Evolutionary conservation across 2,888 invertebrate species (phyloP).

Genomic region (Netelia inedita): DNA sequence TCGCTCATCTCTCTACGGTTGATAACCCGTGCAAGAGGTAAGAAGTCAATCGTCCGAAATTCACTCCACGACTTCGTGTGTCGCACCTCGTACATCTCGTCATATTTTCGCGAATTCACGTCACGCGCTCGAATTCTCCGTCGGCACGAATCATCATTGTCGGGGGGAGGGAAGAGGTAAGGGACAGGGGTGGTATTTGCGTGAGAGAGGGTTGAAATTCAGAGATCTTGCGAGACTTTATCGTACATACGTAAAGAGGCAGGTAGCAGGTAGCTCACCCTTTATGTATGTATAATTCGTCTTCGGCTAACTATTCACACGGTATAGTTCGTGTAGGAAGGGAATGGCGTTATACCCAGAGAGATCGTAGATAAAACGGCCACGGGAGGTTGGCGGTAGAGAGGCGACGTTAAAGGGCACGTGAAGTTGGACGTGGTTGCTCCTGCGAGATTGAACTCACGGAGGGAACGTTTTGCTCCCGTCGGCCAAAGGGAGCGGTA

Average conservation of each 20-base stretch:
- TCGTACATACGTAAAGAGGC: conserved; percentile 17
- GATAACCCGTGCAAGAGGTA: conserved; percentile 9
- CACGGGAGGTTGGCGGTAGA: conserved; percentile 3
- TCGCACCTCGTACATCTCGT: conserved; percentile 45
- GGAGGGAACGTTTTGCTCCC: conserved; percentile 48
- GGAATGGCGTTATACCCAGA: conserved; percentile 7
- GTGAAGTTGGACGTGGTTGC: conserved; percentile 35
- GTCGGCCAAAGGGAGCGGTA: conserved; percentile 50
- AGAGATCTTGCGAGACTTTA: conserved; percentile 12
- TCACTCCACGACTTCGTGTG: conserved; percentile 48
- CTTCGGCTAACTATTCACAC: conserved; percentile 46
- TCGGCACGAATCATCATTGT: conserved; percentile 23
- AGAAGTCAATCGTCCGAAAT: conserved; percentile 58
- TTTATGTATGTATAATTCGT: conserved; percentile 47
- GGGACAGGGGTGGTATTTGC: background rate
- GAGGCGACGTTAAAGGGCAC: conserved; percentile 40
- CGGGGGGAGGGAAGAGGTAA: no score
- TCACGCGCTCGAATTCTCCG: conserved; percentile 40
- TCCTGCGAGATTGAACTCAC: conserved; percentile 49
- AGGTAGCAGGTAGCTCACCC: background rate
- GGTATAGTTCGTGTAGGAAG: background rate
- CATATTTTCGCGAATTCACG: conserved; percentile 49
- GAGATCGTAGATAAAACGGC: conserved; percentile 40
- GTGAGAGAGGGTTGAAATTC: conserved; percentile 23
- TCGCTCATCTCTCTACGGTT: conserved; percentile 9